Evolutionary conservation across 2,113 vertebrate species (phyloP).

Genomic region (Pygoscelis adeliae): DNA sequence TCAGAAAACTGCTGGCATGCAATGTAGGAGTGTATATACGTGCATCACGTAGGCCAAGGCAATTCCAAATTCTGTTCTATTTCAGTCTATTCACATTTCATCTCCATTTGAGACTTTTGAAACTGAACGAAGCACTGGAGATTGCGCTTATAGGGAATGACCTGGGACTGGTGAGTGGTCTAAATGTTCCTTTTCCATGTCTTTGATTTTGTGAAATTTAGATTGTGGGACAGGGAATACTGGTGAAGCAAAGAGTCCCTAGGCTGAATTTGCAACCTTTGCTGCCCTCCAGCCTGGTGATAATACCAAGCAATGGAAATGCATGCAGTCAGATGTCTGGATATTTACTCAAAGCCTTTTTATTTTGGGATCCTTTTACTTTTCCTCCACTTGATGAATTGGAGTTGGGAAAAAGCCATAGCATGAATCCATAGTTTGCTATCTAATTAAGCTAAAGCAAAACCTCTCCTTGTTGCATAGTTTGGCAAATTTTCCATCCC

Average conservation of each 20-base stretch:
- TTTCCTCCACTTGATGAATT: not conserved
- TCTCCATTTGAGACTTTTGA: not conserved
- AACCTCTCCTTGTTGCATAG: not conserved
- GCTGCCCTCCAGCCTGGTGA: not conserved
- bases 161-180: not conserved
- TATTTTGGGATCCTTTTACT: not conserved
- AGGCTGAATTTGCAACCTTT: not conserved
- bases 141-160: not conserved
- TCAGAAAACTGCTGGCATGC: not conserved
- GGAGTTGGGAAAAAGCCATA: not conserved
- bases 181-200: not conserved
- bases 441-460: not conserved
- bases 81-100: not conserved
- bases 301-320: not conserved
- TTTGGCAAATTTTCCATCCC: not conserved
- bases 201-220: not conserved
- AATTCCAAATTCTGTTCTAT: not conserved
- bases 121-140: not conserved
- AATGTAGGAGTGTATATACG: no score
- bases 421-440: not conserved
- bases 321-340: not conserved
- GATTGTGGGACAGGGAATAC: not conserved
- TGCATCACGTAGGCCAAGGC: not conserved
- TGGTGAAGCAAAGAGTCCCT: not conserved
- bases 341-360: not conserved